Evolutionary conservation across 2,797 vertebrate species (phyloP).

Genomic region (Takifugu rubripes): DNA sequence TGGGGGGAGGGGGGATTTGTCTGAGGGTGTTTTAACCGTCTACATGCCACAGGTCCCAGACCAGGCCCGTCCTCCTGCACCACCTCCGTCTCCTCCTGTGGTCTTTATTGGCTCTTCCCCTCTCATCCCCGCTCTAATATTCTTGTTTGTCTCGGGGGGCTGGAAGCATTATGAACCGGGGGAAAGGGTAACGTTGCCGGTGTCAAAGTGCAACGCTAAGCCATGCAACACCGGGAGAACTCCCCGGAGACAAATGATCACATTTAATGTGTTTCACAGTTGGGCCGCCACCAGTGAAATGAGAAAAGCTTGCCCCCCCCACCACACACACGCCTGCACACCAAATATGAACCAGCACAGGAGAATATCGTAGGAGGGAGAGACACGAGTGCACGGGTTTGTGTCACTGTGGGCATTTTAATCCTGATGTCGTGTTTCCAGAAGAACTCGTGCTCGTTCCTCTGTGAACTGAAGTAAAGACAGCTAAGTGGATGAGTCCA

Average conservation of each 20-base stretch:
- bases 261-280: conserved; percentile 33
- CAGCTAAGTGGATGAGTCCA: conserved; percentile 38
- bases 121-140: conserved; percentile 25
- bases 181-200: conserved; percentile 50
- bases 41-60: conserved; percentile 52
- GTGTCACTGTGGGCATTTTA: conserved; percentile 21
- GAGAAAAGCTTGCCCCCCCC: neutral
- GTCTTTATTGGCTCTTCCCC: neutral
- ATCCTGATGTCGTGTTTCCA: conserved; percentile 33
- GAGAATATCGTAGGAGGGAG: conserved; percentile 3
- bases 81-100: conserved; percentile 11
- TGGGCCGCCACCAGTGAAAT: conserved; percentile 15
- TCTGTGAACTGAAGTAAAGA: conserved; percentile 46
- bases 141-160: conserved; percentile 40
- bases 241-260: conserved; percentile 28
- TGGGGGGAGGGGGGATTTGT: conserved; percentile 45
- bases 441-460: conserved; percentile 30
- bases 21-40: conserved; percentile 54
- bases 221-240: conserved; percentile 19
- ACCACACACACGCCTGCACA: neutral
- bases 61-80: conserved; percentile 41
- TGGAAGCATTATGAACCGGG: conserved; percentile 22
- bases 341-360: no score
- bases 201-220: conserved; percentile 33
- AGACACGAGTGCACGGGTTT: conserved; percentile 2